phyloP scores from a whole-genome alignment of 2,888 invertebrate genomes.

The Drosophila gaucha region DNA sequence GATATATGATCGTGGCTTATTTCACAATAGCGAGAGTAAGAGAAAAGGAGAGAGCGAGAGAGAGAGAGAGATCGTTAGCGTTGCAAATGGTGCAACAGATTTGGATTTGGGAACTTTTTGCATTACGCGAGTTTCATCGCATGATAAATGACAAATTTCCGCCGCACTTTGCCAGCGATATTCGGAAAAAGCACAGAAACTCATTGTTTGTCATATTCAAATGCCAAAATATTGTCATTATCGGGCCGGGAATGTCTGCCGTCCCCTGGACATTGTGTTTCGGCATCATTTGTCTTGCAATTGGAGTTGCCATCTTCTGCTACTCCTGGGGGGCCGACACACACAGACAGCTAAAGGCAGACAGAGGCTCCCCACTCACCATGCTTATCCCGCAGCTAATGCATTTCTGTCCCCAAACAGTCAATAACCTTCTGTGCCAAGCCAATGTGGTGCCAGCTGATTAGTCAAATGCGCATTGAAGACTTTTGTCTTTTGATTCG shows the following conservation, averaged over 20 bases:
- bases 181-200: conserved; percentile 24
- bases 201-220: conserved; percentile 79
- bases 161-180: conserved; percentile 63
- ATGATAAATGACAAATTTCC: conserved; percentile 79
- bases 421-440: conserved; percentile 39
- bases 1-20: conserved; percentile 62
- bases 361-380: conserved; percentile 8
- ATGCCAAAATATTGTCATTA: conserved; percentile 80
- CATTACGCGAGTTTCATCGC: conserved; percentile 63
- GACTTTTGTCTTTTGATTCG: conserved; percentile 15
- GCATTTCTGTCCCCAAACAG: conserved; percentile 53
- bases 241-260: conserved; percentile 36
- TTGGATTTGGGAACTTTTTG: conserved; percentile 25
- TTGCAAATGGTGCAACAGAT: conserved; percentile 42
- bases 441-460: conserved; percentile 17
- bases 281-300: conserved; percentile 71
- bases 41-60: not conserved
- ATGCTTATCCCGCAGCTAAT: conserved; percentile 57
- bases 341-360: conserved; percentile 1
- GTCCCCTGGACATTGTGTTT: conserved; percentile 40
- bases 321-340: conserved; percentile 56
- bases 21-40: not conserved
- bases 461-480: conserved; percentile 35
- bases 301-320: conserved; percentile 50
- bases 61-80: conserved; percentile 45